Evolutionary conservation across 2,888 invertebrate genomes (phyloP).

Genomic region (Hyposoter didymator): DNA sequence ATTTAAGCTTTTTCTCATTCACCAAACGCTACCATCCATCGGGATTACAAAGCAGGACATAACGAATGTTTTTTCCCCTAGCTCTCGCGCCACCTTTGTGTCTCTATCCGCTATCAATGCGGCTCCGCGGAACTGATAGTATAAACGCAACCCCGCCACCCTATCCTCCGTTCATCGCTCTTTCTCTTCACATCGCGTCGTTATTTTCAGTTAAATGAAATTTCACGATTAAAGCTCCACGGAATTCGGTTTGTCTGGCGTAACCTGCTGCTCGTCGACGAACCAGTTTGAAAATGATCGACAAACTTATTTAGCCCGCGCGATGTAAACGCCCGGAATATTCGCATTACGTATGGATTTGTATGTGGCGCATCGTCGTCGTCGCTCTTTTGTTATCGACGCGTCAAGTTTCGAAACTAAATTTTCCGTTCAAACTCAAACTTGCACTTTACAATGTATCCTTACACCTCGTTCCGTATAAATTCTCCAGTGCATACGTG

Average conservation of each 20-base stretch:
- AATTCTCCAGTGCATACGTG: not conserved
- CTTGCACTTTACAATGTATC: not conserved
- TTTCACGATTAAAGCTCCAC: conserved; percentile 56
- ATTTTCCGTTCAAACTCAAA: conserved; percentile 30
- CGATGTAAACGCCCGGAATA: not conserved
- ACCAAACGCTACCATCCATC: conserved; percentile 38
- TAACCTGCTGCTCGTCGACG: conserved; percentile 22
- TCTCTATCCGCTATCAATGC: conserved; percentile 30
- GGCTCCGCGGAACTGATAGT: conserved; percentile 4
- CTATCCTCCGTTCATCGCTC: not conserved
- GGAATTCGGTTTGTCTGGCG: not conserved
- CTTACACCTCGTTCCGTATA: not conserved
- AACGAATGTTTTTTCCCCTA: conserved; percentile 33
- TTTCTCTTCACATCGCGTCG: not conserved
- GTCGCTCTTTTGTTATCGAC: conserved; percentile 21
- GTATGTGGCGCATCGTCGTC: too few relatives aligned
- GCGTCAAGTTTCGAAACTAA: conserved; percentile 43
- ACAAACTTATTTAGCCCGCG: not conserved
- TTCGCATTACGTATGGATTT: not conserved
- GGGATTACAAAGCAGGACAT: conserved; percentile 36
- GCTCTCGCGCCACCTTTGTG: conserved; percentile 48
- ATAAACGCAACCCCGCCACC: conserved; percentile 20
- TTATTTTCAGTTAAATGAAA: conserved; percentile 51
- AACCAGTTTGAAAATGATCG: conserved; percentile 22
- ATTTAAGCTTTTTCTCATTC: conserved; percentile 72